phyloP scores from a whole-genome alignment of 2,113 vertebrate genomes.

The Ptyas mucosa region DNA sequence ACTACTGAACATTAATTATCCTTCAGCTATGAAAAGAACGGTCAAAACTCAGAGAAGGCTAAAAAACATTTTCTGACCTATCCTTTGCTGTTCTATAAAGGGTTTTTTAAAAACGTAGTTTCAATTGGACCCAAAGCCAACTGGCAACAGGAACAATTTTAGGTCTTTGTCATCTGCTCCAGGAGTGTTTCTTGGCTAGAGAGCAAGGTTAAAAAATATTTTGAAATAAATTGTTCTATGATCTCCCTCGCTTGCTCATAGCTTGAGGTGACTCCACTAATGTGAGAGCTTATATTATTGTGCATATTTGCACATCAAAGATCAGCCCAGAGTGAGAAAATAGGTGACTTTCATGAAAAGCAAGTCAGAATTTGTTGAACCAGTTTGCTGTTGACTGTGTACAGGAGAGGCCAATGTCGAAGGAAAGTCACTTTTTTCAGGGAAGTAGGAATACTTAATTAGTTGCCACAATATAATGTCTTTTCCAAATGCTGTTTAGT shows the following conservation, averaged over 20 bases:
- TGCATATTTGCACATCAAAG: neutral
- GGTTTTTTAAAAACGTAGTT: neutral
- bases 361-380: neutral
- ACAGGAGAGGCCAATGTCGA: neutral
- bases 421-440: neutral
- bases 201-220: neutral
- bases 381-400: neutral
- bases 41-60: neutral
- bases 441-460: neutral
- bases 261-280: neutral
- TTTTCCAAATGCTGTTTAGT: neutral
- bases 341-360: neutral
- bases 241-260: neutral
- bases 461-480: neutral
- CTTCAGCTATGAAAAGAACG: neutral
- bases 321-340: neutral
- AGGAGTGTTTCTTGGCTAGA: neutral
- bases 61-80: neutral
- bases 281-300: neutral
- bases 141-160: neutral
- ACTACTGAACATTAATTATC: conserved; percentile 2
- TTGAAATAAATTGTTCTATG: neutral
- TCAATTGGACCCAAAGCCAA: neutral
- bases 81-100: neutral
- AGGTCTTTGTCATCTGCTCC: neutral